Evolutionary conservation across 2,888 invertebrate genomes (phyloP).

Genomic region (Eulithis testata): DNA sequence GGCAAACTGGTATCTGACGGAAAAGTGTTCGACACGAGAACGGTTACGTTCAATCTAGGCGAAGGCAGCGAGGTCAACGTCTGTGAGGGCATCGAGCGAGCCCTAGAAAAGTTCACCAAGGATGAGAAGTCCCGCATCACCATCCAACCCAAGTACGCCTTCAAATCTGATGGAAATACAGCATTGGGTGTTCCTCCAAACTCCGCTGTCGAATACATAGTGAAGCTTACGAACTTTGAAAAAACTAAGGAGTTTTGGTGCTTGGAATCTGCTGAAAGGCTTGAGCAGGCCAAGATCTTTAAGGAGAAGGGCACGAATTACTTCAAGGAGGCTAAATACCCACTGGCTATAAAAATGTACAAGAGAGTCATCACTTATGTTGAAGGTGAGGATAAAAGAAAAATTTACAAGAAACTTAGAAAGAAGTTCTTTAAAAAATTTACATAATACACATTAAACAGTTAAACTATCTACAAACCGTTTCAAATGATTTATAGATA

Average conservation of each 20-base stretch:
- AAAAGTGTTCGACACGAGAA: slow-evolving; percentile 92
- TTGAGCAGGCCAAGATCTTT: slow-evolving; percentile 91
- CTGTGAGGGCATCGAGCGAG: slow-evolving; percentile 92
- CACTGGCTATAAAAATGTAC: slow-evolving; percentile 94
- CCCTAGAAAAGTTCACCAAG: slow-evolving; percentile 91
- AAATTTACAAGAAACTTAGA: too few relatives aligned
- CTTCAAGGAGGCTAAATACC: slow-evolving; percentile 91
- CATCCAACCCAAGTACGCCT: slow-evolving; percentile 92
- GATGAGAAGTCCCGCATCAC: slow-evolving; percentile 91
- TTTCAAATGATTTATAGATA: too few relatives aligned
- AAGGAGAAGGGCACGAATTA: slow-evolving; percentile 97
- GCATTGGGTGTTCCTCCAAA: slow-evolving; percentile 91
- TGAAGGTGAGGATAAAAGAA: slow-evolving; percentile 56
- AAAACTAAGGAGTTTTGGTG: slow-evolving; percentile 92
- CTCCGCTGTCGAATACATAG: slow-evolving; percentile 90
- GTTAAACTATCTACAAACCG: too few relatives aligned
- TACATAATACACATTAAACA: too few relatives aligned
- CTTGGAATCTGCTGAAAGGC: slow-evolving; percentile 90
- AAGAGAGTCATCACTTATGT: slow-evolving; percentile 89
- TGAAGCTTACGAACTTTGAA: slow-evolving; percentile 93
- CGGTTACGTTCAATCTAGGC: slow-evolving; percentile 92
- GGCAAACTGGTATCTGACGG: slow-evolving; percentile 83
- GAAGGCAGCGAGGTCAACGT: slow-evolving; percentile 92
- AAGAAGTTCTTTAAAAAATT: too few relatives aligned
- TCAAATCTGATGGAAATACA: slow-evolving; percentile 88